Base-by-base conservation (phyloP, 2,888 invertebrate genomes). In the Chromoteleia sp. region DNA sequence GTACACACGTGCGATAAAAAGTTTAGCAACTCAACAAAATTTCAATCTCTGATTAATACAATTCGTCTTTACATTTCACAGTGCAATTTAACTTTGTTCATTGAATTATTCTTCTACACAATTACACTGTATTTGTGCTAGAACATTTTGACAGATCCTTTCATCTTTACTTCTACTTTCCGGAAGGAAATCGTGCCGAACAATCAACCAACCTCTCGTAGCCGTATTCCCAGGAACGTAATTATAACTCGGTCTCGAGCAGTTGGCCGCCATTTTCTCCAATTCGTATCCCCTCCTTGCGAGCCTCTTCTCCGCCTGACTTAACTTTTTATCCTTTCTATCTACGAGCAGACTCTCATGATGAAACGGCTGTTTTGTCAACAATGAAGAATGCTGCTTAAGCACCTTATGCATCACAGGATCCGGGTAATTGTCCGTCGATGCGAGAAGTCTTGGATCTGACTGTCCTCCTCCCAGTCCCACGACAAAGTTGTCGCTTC, bases 321-420 rank as follows among this genome's bases (percentile, higher is more conserved):
- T 98, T 45, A 99, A 92, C 88, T 98, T 97, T 91, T 98, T 97
- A 88, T 98, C 98, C 89, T 98, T 98, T 45, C 98, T 94, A 92
- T 99, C 99, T 2, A 98, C 96, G 30, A 99, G 93, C 65, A 99
- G 93, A 7, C 98, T 98, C 91, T 99, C 99, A 89, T 99, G 99
- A 86, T 97, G 97, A 92, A 99, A 99, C 0, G 99, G 99, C 88
- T 96, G 96, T 92, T 96, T 96, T 74, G 95, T 95, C 75, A 96
- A 92, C 58, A 94, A 91, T 39, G 93, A 93, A 12, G 95, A 94
- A 85, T 95, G 94, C 21, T 93, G 91, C 68, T 94, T 93, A 48
- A 96, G 92, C 17, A 96, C 91, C 21, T 84, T 84, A 63, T 96
- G 95, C 93, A 98, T 94, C 50, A 98, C 94, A 56, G 95, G 93